Conservation (phyloP, 2,797 vertebrate genomes). For the Sternotherus odoratus region DNA sequence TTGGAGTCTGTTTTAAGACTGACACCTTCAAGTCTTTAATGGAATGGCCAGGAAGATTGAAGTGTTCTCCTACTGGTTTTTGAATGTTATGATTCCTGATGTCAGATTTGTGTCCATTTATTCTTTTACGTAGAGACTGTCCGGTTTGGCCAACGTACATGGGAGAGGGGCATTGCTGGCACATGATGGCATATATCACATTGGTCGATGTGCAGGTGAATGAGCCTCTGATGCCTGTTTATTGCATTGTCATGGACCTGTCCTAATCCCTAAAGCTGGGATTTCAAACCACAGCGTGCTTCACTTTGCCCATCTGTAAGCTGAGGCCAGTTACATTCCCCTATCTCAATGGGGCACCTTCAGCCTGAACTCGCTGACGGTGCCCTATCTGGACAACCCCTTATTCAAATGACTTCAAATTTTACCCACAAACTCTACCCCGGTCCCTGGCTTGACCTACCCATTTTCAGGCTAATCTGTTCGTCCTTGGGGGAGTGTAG, state of each 20-base stretch:
- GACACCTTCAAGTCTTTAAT: too few relatives aligned
- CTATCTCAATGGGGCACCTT: neutral
- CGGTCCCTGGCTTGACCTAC: neutral
- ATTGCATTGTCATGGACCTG: neutral
- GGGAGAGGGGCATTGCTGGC: too few relatives aligned
- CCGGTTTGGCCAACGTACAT: too few relatives aligned
- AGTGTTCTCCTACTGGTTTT: too few relatives aligned
- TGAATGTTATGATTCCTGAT: too few relatives aligned
- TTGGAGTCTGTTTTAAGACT: too few relatives aligned
- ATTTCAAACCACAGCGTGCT: neutral
- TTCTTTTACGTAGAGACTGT: too few relatives aligned
- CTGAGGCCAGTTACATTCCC: neutral
- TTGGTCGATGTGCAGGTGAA: too few relatives aligned
- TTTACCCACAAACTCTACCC: neutral
- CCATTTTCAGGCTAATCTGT: neutral
- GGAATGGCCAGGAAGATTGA: too few relatives aligned
- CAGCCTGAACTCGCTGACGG: neutral
- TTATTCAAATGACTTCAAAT: neutral
- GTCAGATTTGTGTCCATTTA: too few relatives aligned
- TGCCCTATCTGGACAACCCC: neutral
- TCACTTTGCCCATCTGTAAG: neutral
- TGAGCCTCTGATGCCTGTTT: too few relatives aligned
- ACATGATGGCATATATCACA: too few relatives aligned
- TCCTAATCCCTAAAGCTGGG: neutral
- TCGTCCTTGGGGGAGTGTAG: fast-evolving